These are phyloP conservation scores for Trematomus loennbergii DNA, from an alignment of 2,113 vertebrate species.

Conservation along the genomic window DNA sequence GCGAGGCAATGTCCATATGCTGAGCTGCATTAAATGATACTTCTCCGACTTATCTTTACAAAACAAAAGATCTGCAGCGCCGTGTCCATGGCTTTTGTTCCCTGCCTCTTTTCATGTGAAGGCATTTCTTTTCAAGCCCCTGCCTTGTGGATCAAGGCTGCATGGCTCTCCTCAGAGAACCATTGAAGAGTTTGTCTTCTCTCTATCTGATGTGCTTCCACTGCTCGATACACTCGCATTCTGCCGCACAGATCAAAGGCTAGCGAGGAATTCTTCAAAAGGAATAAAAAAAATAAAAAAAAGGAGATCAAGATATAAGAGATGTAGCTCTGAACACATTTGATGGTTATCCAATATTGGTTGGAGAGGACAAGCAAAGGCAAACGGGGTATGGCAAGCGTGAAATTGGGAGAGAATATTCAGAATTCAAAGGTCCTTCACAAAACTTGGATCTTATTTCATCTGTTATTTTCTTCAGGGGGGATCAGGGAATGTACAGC, in stretches of 20 bases:
- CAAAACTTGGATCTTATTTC: background rate
- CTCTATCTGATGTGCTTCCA: conserved; percentile 41
- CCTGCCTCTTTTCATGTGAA: conserved; percentile 21
- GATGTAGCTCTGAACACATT: conserved; percentile 53
- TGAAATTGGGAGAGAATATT: background rate
- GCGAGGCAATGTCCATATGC: background rate
- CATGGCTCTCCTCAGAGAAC: background rate
- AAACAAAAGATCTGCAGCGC: conserved; percentile 2
- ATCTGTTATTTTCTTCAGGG: background rate
- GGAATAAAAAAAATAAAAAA: conserved; percentile 51
- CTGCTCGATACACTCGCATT: conserved; percentile 38
- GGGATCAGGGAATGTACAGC: background rate
- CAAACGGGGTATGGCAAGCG: background rate
- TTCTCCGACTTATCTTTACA: conserved; percentile 15
- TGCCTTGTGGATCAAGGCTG: conserved; percentile 48
- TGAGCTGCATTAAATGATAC: conserved; percentile 8
- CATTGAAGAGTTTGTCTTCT: conserved; percentile 30
- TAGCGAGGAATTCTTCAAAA: conserved; percentile 60
- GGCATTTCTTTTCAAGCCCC: conserved; percentile 32
- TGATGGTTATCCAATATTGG: conserved; percentile 55
- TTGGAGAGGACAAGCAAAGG: conserved; percentile 31
- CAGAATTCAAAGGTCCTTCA: background rate
- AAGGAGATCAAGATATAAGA: conserved; percentile 39
- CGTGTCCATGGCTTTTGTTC: conserved; percentile 34
- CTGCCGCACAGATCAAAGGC: conserved; percentile 63